A percentile compares a stretch with the other conserved stretches of the same genome.
Conservation (phyloP, 2,888 invertebrate species). For the Conops quadrifasciatus region DNA sequence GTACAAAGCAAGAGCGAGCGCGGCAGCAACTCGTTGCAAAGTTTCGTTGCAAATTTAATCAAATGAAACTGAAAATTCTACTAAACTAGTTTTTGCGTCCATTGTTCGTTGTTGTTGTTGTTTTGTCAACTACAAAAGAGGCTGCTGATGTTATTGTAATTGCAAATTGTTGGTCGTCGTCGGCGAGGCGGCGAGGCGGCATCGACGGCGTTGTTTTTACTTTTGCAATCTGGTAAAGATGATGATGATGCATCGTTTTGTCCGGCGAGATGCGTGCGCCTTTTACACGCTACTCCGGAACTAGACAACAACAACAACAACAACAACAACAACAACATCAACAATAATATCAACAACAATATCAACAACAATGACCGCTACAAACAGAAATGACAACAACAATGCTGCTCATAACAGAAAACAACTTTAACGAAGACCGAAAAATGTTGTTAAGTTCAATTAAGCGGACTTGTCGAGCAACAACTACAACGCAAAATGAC, state of each 20-base stretch:
- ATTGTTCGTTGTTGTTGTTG: neutral
- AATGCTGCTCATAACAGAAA: too few relatives aligned
- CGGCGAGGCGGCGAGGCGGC: too few relatives aligned
- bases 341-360: conserved; percentile 3
- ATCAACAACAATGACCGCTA: neutral
- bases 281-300: neutral
- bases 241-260: conserved; percentile 32
- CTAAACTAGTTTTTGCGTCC: conserved; percentile 43
- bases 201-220: neutral
- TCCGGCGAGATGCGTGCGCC: conserved; percentile 17
- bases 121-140: neutral
- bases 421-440: too few relatives aligned
- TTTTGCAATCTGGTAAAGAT: neutral
- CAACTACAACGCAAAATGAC: too few relatives aligned
- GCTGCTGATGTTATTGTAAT: neutral
- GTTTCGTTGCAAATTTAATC: conserved; percentile 11
- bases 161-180: neutral
- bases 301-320: neutral
- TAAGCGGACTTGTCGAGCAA: too few relatives aligned
- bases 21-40: conserved; percentile 14
- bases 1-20: neutral
- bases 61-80: conserved; percentile 38
- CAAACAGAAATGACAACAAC: too few relatives aligned
- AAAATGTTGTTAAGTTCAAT: too few relatives aligned
- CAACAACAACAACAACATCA: conserved; percentile 23